phyloP scores from a whole-genome alignment of 2,113 vertebrate species.

The Acanthochromis polyacanthus region DNA sequence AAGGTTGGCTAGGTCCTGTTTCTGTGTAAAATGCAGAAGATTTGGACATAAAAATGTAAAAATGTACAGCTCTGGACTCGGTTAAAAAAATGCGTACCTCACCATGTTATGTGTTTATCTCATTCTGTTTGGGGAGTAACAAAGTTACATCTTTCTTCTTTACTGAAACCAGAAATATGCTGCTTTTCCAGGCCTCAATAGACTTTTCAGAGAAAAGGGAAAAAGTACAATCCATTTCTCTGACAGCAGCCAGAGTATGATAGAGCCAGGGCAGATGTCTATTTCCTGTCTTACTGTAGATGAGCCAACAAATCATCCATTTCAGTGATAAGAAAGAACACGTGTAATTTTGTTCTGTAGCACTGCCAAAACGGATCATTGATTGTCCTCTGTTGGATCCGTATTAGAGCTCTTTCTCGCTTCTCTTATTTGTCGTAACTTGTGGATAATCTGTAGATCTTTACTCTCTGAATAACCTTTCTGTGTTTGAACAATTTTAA shows the following conservation, averaged over 20 bases:
- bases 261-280: background rate
- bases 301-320: background rate
- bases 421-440: constrained; percentile 10
- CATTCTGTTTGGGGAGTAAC: background rate
- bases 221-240: background rate
- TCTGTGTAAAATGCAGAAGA: background rate
- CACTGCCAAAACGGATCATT: background rate
- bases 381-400: background rate
- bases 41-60: background rate
- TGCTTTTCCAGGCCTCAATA: background rate
- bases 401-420: background rate
- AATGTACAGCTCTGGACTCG: background rate
- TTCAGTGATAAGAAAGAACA: background rate
- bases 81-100: background rate
- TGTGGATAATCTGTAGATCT: constrained; percentile 16
- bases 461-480: constrained; percentile 23
- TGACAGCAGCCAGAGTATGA: background rate
- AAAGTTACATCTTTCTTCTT: background rate
- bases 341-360: background rate
- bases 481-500: constrained; percentile 25
- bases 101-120: constrained; percentile 1
- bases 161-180: constrained; percentile 5
- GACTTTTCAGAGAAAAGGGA: background rate
- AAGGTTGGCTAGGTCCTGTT: background rate
- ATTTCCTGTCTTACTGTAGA: constrained; percentile 13